Base-by-base conservation (phyloP, 2,888 invertebrate genomes). In the Nemoura dubitans region DNA sequence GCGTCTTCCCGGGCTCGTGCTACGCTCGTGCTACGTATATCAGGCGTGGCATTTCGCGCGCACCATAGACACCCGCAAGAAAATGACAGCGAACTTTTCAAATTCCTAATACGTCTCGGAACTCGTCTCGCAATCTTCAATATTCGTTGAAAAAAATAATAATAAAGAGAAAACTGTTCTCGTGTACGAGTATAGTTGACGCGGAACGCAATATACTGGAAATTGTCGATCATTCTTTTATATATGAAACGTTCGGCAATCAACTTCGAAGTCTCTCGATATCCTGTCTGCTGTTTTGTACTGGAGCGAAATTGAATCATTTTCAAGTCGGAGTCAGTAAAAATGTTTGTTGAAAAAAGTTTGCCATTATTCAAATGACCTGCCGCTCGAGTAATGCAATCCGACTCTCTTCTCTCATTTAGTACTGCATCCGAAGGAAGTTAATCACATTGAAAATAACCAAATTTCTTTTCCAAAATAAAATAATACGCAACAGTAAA, bases 391-490 rank as follows among this genome's bases (percentile, higher is more conserved):
- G 59, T 59, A 59, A 59, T 21, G 59, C 21, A 59, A 59, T 59
- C 59, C 21, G 14, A 1, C 21, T 59, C 59, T 36, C 10, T 59
- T 59, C 21, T 59, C 59, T 21, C 59, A 59, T 59, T 59, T 10
- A 59, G 21, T 21, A 21, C 10, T 59, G 16, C 14, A 59, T 59
- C 59, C 59, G 59, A 21, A 59, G 59, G 59, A 59, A 59, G 59
- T 59, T 59, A 59, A 59, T 59, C 59, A 59, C 59, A 59, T 59
- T 59, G 59, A 59, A 59, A 59, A 59, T 59, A 59, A 59, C 59
- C 10, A 59, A 59, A 59, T 16, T 59, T 21, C 59, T 59, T 7
- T 59, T 59, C 59, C 2, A 59, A 59, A 59, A 59, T 59, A 59
- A 59, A 14, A 21, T 1, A 59, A 59, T 16, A 59, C 3, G 21